These are phyloP conservation scores for Styela plicata DNA, from an alignment of 23 tunicate species.

Conservation along the genomic window DNA sequence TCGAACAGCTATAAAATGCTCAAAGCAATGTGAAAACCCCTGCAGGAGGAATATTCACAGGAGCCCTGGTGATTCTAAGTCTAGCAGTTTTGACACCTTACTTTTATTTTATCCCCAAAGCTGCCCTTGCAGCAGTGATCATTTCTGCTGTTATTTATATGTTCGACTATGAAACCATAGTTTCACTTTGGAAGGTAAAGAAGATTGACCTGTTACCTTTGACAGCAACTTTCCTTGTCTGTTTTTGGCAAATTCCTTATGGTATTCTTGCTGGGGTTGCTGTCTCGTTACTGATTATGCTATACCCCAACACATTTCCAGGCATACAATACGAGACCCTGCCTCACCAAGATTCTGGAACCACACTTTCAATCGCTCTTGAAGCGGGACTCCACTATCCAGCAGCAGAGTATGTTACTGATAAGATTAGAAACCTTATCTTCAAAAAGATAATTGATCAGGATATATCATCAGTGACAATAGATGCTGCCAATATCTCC, in stretches of 20 bases:
- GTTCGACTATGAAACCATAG: conserved; percentile 68
- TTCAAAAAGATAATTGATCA: no score
- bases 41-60: conserved; percentile 91
- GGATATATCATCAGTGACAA: no score
- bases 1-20: conserved; percentile 87
- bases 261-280: conserved; percentile 82
- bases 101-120: conserved; percentile 80
- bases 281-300: conserved; percentile 58
- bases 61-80: conserved; percentile 67
- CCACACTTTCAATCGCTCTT: no score
- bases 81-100: conserved; percentile 62
- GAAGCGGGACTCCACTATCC: no score
- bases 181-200: no score
- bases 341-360: neutral
- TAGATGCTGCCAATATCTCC: conserved; percentile 49
- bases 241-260: conserved; percentile 85
- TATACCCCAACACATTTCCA: conserved; percentile 71
- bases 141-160: conserved; percentile 69
- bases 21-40: conserved; percentile 85
- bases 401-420: conserved; percentile 42
- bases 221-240: conserved; percentile 67
- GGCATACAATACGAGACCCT: neutral
- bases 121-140: no score
- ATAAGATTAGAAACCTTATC: conserved; percentile 24
- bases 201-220: no score